Base-by-base conservation (phyloP, 2,888 invertebrate species). In the Xylota segnis region DNA sequence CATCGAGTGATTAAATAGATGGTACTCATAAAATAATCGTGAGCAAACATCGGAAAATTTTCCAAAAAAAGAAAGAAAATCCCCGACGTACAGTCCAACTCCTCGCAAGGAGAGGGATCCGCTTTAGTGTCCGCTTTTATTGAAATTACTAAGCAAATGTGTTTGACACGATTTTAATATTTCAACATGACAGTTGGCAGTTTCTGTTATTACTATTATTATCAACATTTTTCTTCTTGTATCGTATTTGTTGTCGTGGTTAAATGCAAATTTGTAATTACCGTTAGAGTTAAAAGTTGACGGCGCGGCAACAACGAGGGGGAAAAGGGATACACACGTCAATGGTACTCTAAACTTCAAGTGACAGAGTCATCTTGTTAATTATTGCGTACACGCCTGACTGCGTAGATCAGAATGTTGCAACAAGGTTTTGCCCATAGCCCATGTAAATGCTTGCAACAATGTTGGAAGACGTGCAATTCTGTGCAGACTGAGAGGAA, bases 1-100 rank as follows among this genome's bases (percentile, higher is more conserved):
- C 86, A 82, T 76, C 76, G 82, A 86, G 76, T 86, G 86, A 86
- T 86, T 86, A 86, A 86, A 77, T 86, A 77, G 86, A 86, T 82
- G 86, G 72, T 77, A 72, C 86, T 86, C 77, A 86, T 86, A 82
- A 86, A 81, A 77, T 86, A 82, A 86, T 86, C 86, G 86, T 86
- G 82, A 77, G 82, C 45, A 81, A 81, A 81, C 75, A 81, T 77
- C 59, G 56, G 66, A 61, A 79, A 70, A 71, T 45, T 54, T 66
- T 29, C 50, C 50, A 56, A 65, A 74, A 76, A 43, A 63, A 75
- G 16, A 32, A n/a, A 16, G 12, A 14, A 34, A 27, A 14, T 34
- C 23, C 52, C 43, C 32, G 1, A n/a, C 16, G 27, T 23, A 23
- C 23, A 70, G 27, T n/a, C n/a, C 52, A 40, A 23, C 23, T 23